phyloP scores from a whole-genome alignment of 2,888 invertebrate genomes.

The Erynnis tages region DNA sequence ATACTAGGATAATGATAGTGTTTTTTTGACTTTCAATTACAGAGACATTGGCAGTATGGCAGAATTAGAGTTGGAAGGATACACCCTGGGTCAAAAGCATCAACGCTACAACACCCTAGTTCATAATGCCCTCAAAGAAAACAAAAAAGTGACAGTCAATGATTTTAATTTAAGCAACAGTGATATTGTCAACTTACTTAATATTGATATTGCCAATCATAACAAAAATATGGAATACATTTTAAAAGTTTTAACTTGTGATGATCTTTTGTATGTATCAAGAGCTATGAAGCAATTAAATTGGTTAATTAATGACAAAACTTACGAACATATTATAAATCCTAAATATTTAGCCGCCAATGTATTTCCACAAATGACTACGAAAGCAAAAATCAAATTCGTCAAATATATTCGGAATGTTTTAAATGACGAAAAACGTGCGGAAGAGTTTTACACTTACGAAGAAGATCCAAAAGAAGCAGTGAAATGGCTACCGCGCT shows the following conservation, averaged over 20 bases:
- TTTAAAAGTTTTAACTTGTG: constrained; percentile 49
- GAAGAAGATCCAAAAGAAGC: constrained; percentile 42
- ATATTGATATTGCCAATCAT: constrained; percentile 56
- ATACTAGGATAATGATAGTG: background rate
- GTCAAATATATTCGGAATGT: constrained; percentile 51
- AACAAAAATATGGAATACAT: constrained; percentile 52
- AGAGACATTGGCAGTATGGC: constrained; percentile 44
- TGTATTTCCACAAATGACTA: constrained; percentile 56
- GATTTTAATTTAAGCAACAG: constrained; percentile 38
- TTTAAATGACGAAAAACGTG: constrained; percentile 51
- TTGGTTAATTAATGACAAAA: constrained; percentile 59
- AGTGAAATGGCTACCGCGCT: constrained; percentile 58
- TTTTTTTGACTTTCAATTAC: constrained; percentile 31
- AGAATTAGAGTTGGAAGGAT: constrained; percentile 42
- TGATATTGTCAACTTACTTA: constrained; percentile 52
- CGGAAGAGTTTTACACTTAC: constrained; percentile 54
- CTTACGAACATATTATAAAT: constrained; percentile 57
- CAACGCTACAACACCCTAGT: constrained; percentile 47
- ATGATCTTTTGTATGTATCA: constrained; percentile 58
- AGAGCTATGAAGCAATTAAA: constrained; percentile 53
- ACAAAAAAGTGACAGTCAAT: constrained; percentile 29
- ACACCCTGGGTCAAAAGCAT: constrained; percentile 50
- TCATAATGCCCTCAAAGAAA: constrained; percentile 36
- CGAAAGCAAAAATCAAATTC: constrained; percentile 54
- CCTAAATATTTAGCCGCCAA: constrained; percentile 52